Evolutionary conservation across 2,113 vertebrate species (phyloP).

Genomic region (Vulpes vulpes): DNA sequence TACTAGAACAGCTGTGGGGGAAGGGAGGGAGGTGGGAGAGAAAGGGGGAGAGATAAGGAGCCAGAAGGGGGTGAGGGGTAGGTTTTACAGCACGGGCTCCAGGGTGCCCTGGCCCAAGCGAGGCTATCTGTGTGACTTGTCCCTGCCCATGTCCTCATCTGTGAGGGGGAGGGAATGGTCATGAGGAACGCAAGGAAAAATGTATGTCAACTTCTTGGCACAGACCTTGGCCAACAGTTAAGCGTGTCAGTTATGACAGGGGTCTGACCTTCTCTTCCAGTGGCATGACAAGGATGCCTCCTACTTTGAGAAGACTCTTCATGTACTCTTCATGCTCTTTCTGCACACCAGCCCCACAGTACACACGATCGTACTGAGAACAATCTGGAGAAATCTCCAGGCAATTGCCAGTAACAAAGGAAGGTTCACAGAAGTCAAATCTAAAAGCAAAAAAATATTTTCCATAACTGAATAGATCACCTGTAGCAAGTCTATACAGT

Average conservation of each 20-base stretch:
- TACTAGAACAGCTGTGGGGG: neutral
- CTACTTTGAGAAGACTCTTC: conserved; percentile 97
- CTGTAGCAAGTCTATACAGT: neutral
- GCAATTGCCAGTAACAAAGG: conserved; percentile 96
- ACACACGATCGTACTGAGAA: conserved; percentile 96
- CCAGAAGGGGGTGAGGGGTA: neutral
- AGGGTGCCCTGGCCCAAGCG: neutral
- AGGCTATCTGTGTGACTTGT: neutral
- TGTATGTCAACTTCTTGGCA: neutral
- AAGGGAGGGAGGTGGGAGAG: rapidly evolving
- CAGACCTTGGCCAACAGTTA: neutral
- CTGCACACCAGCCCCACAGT: conserved; percentile 98
- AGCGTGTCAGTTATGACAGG: neutral
- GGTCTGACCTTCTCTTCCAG: conserved; percentile 95
- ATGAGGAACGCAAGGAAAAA: neutral
- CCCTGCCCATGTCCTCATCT: neutral
- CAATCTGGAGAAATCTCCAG: conserved; percentile 95
- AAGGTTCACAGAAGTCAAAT: conserved; percentile 98
- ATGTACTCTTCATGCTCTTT: conserved; percentile 97
- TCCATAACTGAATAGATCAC: neutral
- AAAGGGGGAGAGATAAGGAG: too few relatives aligned
- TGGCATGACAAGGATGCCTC: conserved; percentile 97
- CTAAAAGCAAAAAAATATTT: conserved; percentile 84
- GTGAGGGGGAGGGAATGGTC: rapidly evolving
- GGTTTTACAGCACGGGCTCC: neutral